These are phyloP conservation scores for Poecile montanus DNA, from an alignment of 2,797 vertebrate genomes.

Conservation along the genomic window DNA sequence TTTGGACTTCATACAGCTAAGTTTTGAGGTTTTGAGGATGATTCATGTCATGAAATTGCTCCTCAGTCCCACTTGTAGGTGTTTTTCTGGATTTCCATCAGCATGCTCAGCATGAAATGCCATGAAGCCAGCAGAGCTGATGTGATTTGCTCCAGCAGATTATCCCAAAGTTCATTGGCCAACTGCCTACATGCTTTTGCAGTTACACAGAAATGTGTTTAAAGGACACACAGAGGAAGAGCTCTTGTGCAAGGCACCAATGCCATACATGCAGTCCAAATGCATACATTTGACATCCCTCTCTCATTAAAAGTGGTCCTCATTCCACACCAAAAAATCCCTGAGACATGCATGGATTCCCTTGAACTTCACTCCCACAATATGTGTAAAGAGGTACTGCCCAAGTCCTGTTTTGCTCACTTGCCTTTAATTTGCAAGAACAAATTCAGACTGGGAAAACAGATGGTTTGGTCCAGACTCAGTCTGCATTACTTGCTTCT, in stretches of 20 bases:
- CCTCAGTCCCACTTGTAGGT: background rate
- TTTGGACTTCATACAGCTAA: background rate
- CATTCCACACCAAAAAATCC: background rate
- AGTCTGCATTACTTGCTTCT: background rate
- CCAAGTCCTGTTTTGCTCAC: background rate
- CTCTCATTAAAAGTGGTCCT: background rate
- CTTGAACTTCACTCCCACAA: background rate
- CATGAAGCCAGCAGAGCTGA: background rate
- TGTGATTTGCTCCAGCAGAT: background rate
- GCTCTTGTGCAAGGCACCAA: background rate
- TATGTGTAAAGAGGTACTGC: background rate
- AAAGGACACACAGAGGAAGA: background rate
- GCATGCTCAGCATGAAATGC: background rate
- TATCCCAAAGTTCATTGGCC: background rate
- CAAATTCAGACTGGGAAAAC: background rate
- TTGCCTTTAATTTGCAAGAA: background rate
- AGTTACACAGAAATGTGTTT: background rate
- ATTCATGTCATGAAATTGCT: background rate
- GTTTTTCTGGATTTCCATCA: background rate
- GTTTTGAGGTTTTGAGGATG: background rate
- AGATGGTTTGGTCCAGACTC: background rate
- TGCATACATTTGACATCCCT: accelerated
- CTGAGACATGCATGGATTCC: background rate
- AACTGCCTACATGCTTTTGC: background rate
- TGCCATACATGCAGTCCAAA: background rate